A percentile compares a stretch with the other conserved stretches of the same genome.
phyloP scores from a whole-genome alignment of 2,113 vertebrate species.

The Camarhynchus parvulus region DNA sequence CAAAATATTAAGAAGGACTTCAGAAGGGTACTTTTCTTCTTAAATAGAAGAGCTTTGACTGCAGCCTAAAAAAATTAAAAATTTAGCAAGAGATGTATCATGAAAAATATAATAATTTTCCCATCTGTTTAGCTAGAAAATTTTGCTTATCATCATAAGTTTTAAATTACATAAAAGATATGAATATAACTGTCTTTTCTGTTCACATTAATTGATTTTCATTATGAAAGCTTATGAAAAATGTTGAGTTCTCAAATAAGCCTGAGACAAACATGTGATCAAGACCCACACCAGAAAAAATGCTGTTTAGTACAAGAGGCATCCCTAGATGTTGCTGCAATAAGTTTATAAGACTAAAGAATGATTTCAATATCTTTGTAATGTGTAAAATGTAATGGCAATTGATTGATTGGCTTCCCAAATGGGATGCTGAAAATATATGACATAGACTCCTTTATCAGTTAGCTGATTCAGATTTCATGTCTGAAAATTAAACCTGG shows the following conservation, averaged over 20 bases:
- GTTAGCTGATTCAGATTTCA: slow-evolving; percentile 17
- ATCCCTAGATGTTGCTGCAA: neutral
- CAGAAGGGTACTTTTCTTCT: neutral
- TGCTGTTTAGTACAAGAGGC: neutral
- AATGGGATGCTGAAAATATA: neutral
- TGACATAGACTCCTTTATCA: neutral
- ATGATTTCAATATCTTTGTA: neutral
- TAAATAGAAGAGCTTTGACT: neutral
- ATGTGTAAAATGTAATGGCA: neutral
- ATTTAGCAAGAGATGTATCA: neutral
- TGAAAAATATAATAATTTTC: neutral
- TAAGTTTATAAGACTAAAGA: neutral
- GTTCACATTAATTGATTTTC: neutral
- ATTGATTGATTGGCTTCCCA: neutral
- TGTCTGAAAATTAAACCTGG: neutral
- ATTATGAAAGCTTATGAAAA: neutral
- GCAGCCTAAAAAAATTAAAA: neutral
- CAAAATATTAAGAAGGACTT: neutral
- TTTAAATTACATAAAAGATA: neutral
- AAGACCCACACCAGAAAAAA: neutral
- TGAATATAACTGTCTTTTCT: neutral
- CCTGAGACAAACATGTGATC: neutral
- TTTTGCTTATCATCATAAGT: neutral
- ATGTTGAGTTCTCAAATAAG: neutral
- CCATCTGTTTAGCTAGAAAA: neutral